phyloP scores from a whole-genome alignment of 2,888 invertebrate species.

The Melanostoma mellinum region DNA sequence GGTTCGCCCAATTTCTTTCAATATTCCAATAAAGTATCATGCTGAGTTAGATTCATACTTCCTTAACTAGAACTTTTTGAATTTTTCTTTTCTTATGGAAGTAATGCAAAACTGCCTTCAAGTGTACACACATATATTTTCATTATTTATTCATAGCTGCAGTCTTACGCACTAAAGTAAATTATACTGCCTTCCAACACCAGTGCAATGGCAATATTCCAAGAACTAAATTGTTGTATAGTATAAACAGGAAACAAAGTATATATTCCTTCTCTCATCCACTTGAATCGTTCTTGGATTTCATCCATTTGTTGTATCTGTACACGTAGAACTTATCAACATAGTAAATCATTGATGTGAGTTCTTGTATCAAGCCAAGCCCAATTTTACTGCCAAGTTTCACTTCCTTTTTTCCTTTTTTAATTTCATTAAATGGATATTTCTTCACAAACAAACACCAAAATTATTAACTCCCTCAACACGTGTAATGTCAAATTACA shows the following conservation, averaged over 20 bases:
- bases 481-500: no score
- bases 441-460: no score
- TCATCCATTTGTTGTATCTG: not conserved
- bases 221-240: slow-evolving; percentile 6
- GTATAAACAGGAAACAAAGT: slow-evolving; percentile 1
- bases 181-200: not conserved
- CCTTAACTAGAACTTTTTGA: no score
- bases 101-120: no score
- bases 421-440: no score
- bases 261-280: slow-evolving; percentile 1
- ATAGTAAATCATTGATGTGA: slow-evolving; percentile 10
- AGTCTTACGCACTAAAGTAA: slow-evolving; percentile 18
- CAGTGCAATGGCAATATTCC: slow-evolving; percentile 33
- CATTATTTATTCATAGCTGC: slow-evolving; percentile 32
- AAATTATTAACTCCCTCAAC: no score
- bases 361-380: no score
- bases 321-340: slow-evolving; percentile 7
- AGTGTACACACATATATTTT: not conserved
- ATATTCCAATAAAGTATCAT: no score
- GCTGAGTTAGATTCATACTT: no score
- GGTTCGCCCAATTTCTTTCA: no score
- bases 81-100: not conserved
- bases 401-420: no score
- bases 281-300: slow-evolving; percentile 19
- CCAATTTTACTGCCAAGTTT: no score